These are phyloP conservation scores for Acanthis flammea DNA, from an alignment of 2,797 vertebrate genomes.

Conservation along the genomic window DNA sequence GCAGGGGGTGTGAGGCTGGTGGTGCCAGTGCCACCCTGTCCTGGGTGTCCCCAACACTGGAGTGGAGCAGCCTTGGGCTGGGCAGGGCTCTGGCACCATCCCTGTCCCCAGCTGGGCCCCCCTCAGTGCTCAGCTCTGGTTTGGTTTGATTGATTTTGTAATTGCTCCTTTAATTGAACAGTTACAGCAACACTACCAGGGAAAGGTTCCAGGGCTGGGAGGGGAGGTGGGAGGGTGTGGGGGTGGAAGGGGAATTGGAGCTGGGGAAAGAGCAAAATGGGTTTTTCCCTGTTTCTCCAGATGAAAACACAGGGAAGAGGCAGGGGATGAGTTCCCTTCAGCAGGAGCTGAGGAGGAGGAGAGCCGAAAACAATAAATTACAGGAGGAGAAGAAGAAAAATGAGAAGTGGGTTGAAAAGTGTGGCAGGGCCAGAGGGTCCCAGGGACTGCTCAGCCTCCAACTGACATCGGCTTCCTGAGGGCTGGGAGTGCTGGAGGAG, in stretches of 20 bases:
- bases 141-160: conserved; percentile 58
- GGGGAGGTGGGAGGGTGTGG: not conserved
- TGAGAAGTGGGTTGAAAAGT: conserved; percentile 50
- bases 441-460: conserved; percentile 36
- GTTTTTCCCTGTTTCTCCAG: not conserved
- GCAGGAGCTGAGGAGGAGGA: conserved; percentile 8
- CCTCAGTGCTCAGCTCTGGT: not conserved
- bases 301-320: not conserved
- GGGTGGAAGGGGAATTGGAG: conserved; percentile 49
- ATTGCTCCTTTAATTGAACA: conserved; percentile 63
- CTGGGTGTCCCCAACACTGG: not conserved
- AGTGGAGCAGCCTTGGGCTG: conserved; percentile 9
- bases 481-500: not conserved
- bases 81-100: not conserved
- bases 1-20: rapidly evolving
- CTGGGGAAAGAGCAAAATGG: conserved; percentile 44
- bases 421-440: conserved; percentile 30
- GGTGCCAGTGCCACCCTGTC: not conserved
- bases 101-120: not conserved
- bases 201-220: conserved; percentile 51
- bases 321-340: not conserved
- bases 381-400: not conserved
- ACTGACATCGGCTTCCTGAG: not conserved
- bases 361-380: not conserved
- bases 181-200: conserved; percentile 55